phyloP scores from a whole-genome alignment of 2,888 invertebrate genomes.

The Smittia aterrima region DNA sequence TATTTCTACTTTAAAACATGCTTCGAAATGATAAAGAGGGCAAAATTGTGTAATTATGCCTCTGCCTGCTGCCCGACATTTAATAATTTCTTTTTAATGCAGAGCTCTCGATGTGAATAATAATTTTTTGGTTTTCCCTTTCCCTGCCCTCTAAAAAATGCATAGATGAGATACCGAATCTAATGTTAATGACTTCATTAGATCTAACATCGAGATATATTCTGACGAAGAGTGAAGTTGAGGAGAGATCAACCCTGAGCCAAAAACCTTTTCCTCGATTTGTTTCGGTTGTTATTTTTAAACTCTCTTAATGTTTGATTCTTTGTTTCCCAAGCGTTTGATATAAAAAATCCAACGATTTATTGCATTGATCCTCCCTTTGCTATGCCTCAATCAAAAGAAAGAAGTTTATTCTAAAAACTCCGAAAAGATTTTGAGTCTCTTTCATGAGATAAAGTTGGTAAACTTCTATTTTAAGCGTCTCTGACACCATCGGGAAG shows the following conservation, averaged over 20 bases:
- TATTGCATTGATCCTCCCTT: conserved; percentile 22
- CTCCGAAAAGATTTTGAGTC: not conserved
- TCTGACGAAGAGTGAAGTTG: not conserved
- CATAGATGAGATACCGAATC: not conserved
- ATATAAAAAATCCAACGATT: conserved; percentile 20
- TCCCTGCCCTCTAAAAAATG: too few species aligned
- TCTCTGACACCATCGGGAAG: conserved; percentile 23
- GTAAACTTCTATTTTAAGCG: conserved; percentile 21
- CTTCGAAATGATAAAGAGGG: not conserved
- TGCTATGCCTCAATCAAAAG: not conserved
- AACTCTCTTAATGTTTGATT: conserved; percentile 20
- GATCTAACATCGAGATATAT: conserved; percentile 9
- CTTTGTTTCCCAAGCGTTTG: not conserved
- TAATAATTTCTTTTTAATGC: not conserved
- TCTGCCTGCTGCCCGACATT: not conserved
- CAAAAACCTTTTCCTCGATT: not conserved
- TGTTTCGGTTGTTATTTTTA: conserved; percentile 12
- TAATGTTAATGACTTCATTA: conserved; percentile 31
- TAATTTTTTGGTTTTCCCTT: not conserved
- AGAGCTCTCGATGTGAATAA: not conserved
- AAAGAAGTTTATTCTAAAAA: too few species aligned
- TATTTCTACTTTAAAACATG: not conserved
- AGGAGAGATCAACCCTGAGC: not conserved
- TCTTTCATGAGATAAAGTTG: not conserved
- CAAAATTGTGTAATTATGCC: not conserved